Conservation (phyloP, 2,797 vertebrate genomes). For the Trematomus bernacchii region DNA sequence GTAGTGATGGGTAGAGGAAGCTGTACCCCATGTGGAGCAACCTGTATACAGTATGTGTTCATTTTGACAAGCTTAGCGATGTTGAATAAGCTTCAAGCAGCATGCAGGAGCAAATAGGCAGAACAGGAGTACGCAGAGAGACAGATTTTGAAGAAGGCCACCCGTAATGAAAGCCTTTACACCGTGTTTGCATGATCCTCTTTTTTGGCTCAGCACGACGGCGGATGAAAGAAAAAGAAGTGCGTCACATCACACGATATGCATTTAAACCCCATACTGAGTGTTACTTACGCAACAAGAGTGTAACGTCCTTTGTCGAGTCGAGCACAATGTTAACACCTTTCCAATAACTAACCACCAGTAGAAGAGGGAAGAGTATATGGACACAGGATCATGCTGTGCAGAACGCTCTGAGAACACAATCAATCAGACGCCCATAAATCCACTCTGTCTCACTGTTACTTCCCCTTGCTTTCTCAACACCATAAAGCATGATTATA, state of each 20-base stretch:
- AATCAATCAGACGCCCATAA: conserved; percentile 37
- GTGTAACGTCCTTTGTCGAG: conserved; percentile 24
- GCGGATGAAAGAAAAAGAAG: conserved; percentile 27
- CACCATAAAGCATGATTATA: neutral
- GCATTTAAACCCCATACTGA: conserved; percentile 26
- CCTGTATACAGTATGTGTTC: conserved; percentile 23
- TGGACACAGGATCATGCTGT: conserved; percentile 27
- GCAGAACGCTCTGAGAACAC: conserved; percentile 39
- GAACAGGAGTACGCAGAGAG: conserved; percentile 14
- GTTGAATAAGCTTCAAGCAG: conserved; percentile 38
- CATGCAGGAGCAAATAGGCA: conserved; percentile 32
- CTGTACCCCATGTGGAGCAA: conserved; percentile 22
- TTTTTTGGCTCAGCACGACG: conserved; percentile 10
- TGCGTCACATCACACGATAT: conserved; percentile 6
- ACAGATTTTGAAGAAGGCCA: conserved; percentile 28
- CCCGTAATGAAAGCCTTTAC: conserved; percentile 22
- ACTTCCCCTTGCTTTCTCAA: neutral
- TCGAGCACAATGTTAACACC: conserved; percentile 22
- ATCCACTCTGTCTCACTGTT: conserved; percentile 11
- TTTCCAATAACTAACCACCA: neutral
- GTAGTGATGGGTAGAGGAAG: conserved; percentile 1
- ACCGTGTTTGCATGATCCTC: neutral
- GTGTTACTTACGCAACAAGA: conserved; percentile 31
- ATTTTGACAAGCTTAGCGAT: conserved; percentile 32
- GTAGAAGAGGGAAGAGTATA: neutral